Base-by-base conservation (phyloP, 1,140 invertebrate species). In the Zaprionus inermis region DNA sequence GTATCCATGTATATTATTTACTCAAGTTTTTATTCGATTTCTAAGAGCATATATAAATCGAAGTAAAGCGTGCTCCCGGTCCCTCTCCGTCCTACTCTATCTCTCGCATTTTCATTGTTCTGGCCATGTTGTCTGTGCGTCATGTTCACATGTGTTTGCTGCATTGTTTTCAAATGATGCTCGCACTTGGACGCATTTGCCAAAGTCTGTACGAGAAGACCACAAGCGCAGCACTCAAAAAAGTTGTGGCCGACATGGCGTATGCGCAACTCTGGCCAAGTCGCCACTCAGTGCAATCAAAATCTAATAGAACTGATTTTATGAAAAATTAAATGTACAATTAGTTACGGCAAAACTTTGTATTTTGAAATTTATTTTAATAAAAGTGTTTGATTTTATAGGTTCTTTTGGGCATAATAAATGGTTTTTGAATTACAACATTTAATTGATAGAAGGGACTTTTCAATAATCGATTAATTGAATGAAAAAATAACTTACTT, bases 11-110 rank as follows among this genome's bases (percentile, higher is more conserved):
- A 14, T 38, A 1, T 38, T 20, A n/a, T n/a, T 20, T 18, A 18
- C n/a, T 18, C 24, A 64, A 38, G 51, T 22, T 38, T 63, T 64
- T 41, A 64, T n/a, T 64, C 30, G 9, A 5, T 54, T 54, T 54
- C 49, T 30, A 66, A 49, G 7, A 41, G 38, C 38, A 41, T 9
- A 16, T 41, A 16, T 49, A 65, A 56, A 22, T 56, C 18, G 51
- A 41, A 30, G 32, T 49, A 49, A 1, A 20, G 18, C 2, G 18
- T 20, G 44, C 44, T 3, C 18, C 9, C 5, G 24, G 6, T 18
- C 16, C 20, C 10, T 49, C 20, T 28, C 51, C 24, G 5, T 52
- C 22, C 11, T 12, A 6, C 14, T 28, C 4, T 24, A 20, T 11
- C 44, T 28, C 5, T 52, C 1, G 0, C 24, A 28, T 1, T 52